Evolutionary conservation across 2,113 vertebrate genomes (phyloP).

Genomic region (Craseonycteris thonglongyai): DNA sequence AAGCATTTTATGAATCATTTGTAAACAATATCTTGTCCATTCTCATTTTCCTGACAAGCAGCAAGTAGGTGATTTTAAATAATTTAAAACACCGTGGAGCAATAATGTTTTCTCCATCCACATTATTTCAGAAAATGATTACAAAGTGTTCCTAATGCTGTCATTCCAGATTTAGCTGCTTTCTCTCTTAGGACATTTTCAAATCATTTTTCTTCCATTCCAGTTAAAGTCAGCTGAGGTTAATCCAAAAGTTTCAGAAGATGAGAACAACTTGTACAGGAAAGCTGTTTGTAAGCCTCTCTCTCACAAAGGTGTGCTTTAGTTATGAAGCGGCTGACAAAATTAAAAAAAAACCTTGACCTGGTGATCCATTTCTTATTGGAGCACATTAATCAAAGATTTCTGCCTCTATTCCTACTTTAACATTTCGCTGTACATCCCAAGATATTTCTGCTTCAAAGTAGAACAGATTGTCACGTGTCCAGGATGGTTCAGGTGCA

Average conservation of each 20-base stretch:
- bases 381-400: neutral
- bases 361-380: conserved; percentile 23
- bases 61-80: conserved; percentile 14
- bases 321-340: neutral
- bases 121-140: neutral
- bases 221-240: neutral
- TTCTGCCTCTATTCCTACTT: neutral
- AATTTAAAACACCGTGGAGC: neutral
- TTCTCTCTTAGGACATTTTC: neutral
- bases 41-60: neutral
- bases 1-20: neutral
- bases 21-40: neutral
- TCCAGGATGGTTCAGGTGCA: neutral
- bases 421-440: neutral
- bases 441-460: neutral
- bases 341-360: conserved; percentile 28
- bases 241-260: neutral
- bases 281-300: neutral
- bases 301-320: neutral
- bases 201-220: neutral
- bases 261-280: neutral
- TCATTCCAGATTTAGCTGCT: neutral
- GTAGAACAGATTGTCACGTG: neutral
- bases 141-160: neutral
- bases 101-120: conserved; percentile 16